Base-by-base conservation (phyloP, 2,113 vertebrate genomes). In the Donacobius atricapilla region DNA sequence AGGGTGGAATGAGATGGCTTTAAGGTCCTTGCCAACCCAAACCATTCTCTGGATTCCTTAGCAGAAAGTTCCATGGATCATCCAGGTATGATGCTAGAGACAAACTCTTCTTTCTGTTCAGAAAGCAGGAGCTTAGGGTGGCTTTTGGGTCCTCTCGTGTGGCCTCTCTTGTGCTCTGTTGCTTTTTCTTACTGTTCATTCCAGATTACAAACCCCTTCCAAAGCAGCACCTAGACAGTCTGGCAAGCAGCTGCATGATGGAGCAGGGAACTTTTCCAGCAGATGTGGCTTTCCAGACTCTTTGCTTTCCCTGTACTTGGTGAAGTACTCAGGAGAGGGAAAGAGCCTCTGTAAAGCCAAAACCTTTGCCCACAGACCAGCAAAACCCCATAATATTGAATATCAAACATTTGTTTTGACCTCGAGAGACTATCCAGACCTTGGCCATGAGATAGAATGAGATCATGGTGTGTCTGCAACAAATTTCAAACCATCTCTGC, bases 1-100 rank as follows among this genome's bases (percentile, higher is more conserved):
- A 44, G 22, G 5, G 5, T 25, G 33, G 15, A 0, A n/a, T 16
- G 13, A 4, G 39, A 39, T 53, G 53, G 0, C 4, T 76, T 35
- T 54, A 13, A 31, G 20, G 11, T 53, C 8, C 16, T 11, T 61
- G 1, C 45, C 45, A 68, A 25, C 20, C 53, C 53, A 31, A 47
- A 37, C 4, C 2, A 23, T 18, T 11, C 33, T 2, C 7, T 18
- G 54, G 51, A 33, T 63, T 63, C n/a, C 31, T 53, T 10, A 60
- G 22, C 40, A 65, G 70, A 19, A 31, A 25, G 25, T 31, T 10
- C 77, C 21, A 25, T 0, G 4, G 40, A 19, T 80, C 15, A 22
- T 6, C 2, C 19, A 35, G 21, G 18, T 13, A 13, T 15, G 48
- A 30, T 13, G 68, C 40, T 7, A 24, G 42, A 3, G 21, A 53